Percentiles rank a stretch among this genome's conserved stretches.
phyloP scores from a whole-genome alignment of 1,140 invertebrate species.

The Octopus sinensis region DNA sequence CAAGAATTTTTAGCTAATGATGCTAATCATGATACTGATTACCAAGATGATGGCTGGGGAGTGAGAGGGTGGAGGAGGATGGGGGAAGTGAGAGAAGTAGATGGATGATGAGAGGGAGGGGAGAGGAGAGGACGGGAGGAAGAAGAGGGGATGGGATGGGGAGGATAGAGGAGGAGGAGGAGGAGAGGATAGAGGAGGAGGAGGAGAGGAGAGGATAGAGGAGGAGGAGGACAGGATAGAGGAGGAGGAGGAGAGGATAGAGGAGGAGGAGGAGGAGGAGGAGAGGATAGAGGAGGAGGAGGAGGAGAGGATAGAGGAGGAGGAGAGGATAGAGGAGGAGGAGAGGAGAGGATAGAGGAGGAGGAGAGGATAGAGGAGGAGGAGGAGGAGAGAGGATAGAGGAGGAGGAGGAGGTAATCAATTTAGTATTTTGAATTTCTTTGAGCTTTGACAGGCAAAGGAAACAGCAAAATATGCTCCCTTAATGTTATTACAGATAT shows the following conservation, averaged over 20 bases:
- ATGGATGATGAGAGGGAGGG: too few species aligned
- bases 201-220: background rate
- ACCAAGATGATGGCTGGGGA: too few species aligned
- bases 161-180: background rate
- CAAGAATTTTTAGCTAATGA: too few species aligned
- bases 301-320: background rate
- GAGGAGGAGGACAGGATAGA: background rate
- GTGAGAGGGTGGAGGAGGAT: background rate
- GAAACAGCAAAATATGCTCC: too few species aligned
- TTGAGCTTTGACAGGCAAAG: too few species aligned
- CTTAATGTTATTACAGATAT: too few species aligned
- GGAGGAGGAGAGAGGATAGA: background rate
- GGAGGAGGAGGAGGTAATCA: background rate
- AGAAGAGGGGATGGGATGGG: background rate
- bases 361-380: background rate
- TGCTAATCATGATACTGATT: too few species aligned
- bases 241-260: background rate
- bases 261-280: background rate
- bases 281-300: background rate
- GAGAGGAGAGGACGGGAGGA: background rate
- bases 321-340: background rate
- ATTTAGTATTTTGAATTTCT: too few species aligned
- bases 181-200: conserved; percentile 2
- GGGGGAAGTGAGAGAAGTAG: background rate
- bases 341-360: background rate